These are phyloP conservation scores for Axea sp. DNA, from an alignment of 2,888 invertebrate species.

Conservation along the genomic window DNA sequence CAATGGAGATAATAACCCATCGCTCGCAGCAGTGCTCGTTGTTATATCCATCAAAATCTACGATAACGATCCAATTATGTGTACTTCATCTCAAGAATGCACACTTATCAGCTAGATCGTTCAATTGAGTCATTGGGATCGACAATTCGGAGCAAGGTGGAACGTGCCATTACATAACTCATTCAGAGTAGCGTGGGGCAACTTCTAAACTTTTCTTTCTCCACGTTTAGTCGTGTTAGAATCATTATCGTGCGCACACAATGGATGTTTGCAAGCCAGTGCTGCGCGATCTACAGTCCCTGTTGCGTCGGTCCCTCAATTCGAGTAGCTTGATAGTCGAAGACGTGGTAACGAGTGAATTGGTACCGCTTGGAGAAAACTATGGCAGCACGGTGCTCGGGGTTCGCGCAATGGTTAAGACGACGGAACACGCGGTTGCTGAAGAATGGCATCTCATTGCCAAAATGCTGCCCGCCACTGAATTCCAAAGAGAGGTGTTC, in stretches of 20 bases:
- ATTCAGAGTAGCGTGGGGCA: constrained; percentile 2
- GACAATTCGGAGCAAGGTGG: constrained; percentile 54
- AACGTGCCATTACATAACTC: constrained; percentile 43
- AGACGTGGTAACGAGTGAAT: constrained; percentile 60
- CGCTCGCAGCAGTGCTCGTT: neutral
- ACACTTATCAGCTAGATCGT: neutral
- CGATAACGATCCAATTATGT: neutral
- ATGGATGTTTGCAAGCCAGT: constrained; percentile 54
- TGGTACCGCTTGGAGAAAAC: constrained; percentile 82
- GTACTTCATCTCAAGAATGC: neutral
- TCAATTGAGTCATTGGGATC: constrained; percentile 22
- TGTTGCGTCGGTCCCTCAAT: constrained; percentile 67
- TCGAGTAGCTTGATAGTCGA: constrained; percentile 64
- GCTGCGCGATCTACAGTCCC: constrained; percentile 68
- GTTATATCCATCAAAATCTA: neutral
- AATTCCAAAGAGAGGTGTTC: constrained; percentile 80
- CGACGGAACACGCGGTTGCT: constrained; percentile 48
- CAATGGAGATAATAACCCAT: neutral
- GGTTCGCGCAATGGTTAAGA: constrained; percentile 65
- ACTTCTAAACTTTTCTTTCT: neutral
- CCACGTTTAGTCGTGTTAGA: constrained; percentile 8
- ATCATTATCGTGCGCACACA: constrained; percentile 14
- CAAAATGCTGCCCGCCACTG: constrained; percentile 82
- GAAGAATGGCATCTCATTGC: constrained; percentile 81
- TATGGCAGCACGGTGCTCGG: constrained; percentile 83